These are phyloP conservation scores for Drosophila austrosaltans DNA, from an alignment of 2,888 invertebrate genomes.

Conservation along the genomic window DNA sequence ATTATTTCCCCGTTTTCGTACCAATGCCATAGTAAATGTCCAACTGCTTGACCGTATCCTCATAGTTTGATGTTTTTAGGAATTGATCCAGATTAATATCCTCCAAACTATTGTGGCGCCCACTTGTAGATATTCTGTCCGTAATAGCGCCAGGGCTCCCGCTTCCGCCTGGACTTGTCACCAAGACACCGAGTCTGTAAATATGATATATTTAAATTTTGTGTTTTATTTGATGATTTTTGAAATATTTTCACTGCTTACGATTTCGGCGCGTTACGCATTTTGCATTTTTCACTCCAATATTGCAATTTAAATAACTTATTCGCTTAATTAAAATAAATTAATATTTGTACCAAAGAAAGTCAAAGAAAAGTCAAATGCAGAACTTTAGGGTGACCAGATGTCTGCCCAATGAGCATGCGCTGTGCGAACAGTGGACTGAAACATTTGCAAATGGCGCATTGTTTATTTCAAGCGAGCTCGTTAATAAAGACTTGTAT, in stretches of 20 bases:
- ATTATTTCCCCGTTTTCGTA: constrained; percentile 74
- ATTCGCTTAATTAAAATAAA: constrained; percentile 48
- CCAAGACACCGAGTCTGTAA: constrained; percentile 69
- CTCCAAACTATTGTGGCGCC: constrained; percentile 87
- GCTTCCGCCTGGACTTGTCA: constrained; percentile 70
- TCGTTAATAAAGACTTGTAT: too few species aligned
- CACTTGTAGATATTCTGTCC: constrained; percentile 67
- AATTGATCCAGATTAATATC: constrained; percentile 92
- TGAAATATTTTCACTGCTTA: constrained; percentile 39
- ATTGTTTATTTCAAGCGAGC: too few species aligned
- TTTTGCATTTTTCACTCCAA: constrained; percentile 40
- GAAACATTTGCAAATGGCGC: not conserved
- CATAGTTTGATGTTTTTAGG: constrained; percentile 92
- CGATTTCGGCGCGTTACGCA: constrained; percentile 80
- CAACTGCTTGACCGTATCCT: constrained; percentile 94
- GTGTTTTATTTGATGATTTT: not conserved
- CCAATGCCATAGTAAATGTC: constrained; percentile 97
- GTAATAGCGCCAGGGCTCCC: constrained; percentile 57
- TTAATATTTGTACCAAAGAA: constrained; percentile 51
- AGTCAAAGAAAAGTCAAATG: constrained; percentile 51
- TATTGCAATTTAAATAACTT: constrained; percentile 19
- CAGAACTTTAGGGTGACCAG: constrained; percentile 19
- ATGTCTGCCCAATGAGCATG: not conserved
- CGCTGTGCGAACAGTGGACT: not conserved
- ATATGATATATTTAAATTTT: not conserved